Evolutionary conservation across 2,888 invertebrate genomes (phyloP), one percentile per base, ranked within the genome.

Genomic region (Pegoplata infirma): DNA sequence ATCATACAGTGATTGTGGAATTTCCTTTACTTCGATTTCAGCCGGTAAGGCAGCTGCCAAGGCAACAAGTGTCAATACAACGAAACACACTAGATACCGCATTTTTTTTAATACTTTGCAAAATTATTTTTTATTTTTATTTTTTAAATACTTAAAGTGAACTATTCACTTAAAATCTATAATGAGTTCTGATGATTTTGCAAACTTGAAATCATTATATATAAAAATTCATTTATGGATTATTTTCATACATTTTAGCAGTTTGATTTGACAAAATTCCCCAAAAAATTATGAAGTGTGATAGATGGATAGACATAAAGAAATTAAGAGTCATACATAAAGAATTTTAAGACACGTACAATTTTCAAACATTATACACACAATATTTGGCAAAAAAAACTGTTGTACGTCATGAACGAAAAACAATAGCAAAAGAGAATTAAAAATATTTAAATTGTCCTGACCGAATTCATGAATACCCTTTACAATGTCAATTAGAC

Each of bases 51-150:
- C 82, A 61, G 74, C 21, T 58, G 73, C 72, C 17, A 66, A 16
- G 25, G 73, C 79, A 21, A 63, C 67, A 17, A 80, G 12, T 5
- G 78, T 80, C 14, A 83, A 80, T 17, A 76, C 28, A 28, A 53
- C 47, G 47, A 49, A 64, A 40, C 69, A 75, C 36, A 82, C 59
- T 7, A 82, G 32, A 58, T 81, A 74, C 72, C 81, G 84, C 84
- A 84, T 84, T 74, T 68, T 69, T 8, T 3, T 23, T 21, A n/a
- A 12, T 32, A 32, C 10, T 32, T 5, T 32, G 10, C n/a, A n/a
- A n/a, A n/a, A n/a, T n/a, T n/a, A n/a, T n/a, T n/a, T n/a, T 19
- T 14, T 74, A 3, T 49, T 53, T 44, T 21, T 28, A 16, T 10
- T 14, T n/a, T 28, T 8, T 16, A n/a, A n/a, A n/a, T 46, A 12